These are phyloP conservation scores for Cheilosia vulpina DNA, from an alignment of 2,888 invertebrate species.

Conservation along the genomic window DNA sequence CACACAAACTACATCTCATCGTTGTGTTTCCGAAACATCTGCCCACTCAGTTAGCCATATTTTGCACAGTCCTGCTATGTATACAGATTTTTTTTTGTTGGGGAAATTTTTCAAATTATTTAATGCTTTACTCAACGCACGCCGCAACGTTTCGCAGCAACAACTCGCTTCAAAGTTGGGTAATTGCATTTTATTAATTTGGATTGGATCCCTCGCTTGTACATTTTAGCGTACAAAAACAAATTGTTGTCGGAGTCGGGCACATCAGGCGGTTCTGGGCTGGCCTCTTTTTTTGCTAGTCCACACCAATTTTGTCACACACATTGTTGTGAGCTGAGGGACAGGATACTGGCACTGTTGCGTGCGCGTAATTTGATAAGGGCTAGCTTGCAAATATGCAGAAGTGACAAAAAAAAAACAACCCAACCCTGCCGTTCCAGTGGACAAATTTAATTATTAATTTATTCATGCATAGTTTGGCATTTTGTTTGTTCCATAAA, in stretches of 20 bases:
- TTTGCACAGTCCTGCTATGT: neutral
- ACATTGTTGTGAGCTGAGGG: neutral
- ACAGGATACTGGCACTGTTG: constrained; percentile 15
- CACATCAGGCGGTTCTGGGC: neutral
- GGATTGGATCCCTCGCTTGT: constrained; percentile 19
- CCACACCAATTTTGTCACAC: constrained; percentile 2
- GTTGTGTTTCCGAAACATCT: no score
- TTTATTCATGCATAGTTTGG: constrained; percentile 65
- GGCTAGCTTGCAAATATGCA: constrained; percentile 21
- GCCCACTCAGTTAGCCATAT: no score
- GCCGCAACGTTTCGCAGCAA: constrained; percentile 7
- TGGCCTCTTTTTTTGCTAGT: neutral
- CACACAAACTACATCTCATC: no score
- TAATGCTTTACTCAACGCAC: constrained; percentile 33
- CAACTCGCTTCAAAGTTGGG: constrained; percentile 29
- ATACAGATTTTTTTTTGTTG: neutral
- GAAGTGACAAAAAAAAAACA: constrained; percentile 10
- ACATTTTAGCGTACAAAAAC: neutral
- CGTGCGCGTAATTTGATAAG: constrained; percentile 39
- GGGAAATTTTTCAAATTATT: constrained; percentile 20
- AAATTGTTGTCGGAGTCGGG: constrained; percentile 1
- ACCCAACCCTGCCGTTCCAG: neutral
- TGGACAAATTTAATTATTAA: constrained; percentile 68
- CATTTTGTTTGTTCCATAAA: constrained; percentile 69
- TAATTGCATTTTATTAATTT: constrained; percentile 48